Percentiles rank a stretch among this genome's conserved stretches.
Evolutionary conservation across 2,113 vertebrate genomes (phyloP).

Genomic region (Equus quagga): DNA sequence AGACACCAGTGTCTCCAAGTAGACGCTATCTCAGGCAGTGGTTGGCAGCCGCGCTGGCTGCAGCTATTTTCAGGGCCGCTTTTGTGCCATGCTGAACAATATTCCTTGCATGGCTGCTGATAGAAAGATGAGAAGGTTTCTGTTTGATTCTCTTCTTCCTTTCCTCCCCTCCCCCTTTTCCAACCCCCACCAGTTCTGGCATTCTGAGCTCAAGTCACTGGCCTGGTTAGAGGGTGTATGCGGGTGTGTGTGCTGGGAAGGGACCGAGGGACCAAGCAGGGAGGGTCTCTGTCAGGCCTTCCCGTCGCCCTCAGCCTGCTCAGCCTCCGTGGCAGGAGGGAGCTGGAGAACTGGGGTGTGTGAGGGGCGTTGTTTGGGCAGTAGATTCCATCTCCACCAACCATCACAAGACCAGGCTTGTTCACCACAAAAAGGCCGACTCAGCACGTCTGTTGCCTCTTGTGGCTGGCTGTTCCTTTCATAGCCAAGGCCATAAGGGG

Average conservation of each 20-base stretch:
- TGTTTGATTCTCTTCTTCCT: slow-evolving; percentile 76
- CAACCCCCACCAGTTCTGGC: slow-evolving; percentile 62
- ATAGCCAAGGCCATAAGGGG: background rate
- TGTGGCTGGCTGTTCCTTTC: background rate
- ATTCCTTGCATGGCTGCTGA: slow-evolving; percentile 93
- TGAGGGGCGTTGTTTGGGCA: background rate
- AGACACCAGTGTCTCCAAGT: slow-evolving; percentile 97
- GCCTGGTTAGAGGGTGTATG: background rate
- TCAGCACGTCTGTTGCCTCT: background rate
- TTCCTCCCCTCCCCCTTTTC: slow-evolving; percentile 60
- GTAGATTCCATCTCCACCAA: background rate
- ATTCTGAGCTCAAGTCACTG: slow-evolving; percentile 20
- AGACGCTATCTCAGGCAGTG: slow-evolving; percentile 99
- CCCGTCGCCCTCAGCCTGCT: background rate
- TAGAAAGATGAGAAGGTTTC: slow-evolving; percentile 87
- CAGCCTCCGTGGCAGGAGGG: background rate
- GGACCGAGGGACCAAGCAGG: background rate
- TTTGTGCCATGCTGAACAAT: slow-evolving; percentile 96
- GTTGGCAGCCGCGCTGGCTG: slow-evolving; percentile 96
- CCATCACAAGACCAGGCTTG: background rate
- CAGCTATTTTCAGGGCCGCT: slow-evolving; percentile 98
- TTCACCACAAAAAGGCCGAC: background rate
- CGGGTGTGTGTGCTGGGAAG: background rate
- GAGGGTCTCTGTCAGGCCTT: background rate
- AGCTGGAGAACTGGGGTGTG: background rate